Conservation (phyloP, 2,797 vertebrate genomes). For the Epinephelus awoara region DNA sequence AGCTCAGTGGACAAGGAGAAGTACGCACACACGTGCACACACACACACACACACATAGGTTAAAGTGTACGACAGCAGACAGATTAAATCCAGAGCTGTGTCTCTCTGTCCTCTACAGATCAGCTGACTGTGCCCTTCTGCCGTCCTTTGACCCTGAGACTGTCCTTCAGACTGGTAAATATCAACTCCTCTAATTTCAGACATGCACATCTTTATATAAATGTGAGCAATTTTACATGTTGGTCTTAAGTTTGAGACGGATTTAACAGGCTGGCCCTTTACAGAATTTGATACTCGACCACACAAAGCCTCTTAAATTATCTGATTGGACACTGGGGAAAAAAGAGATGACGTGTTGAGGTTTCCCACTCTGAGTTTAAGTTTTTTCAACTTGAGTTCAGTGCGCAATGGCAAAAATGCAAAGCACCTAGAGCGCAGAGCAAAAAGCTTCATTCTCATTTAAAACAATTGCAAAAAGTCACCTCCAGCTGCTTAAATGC, state of each 20-base stretch:
- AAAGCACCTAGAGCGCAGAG: too few relatives aligned
- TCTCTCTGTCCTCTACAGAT: conserved; percentile 81
- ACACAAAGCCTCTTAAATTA: too few relatives aligned
- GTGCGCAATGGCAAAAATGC: too few relatives aligned
- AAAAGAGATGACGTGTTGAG: too few relatives aligned
- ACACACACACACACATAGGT: background rate
- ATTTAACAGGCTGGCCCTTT: background rate
- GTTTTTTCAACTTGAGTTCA: too few relatives aligned
- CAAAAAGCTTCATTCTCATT: too few relatives aligned
- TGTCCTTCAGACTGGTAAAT: conserved; percentile 95
- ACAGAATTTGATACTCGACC: too few relatives aligned
- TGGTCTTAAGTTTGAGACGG: background rate
- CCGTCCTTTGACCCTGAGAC: conserved; percentile 97
- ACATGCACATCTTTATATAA: background rate
- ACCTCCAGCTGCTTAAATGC: too few relatives aligned
- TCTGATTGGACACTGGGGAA: too few relatives aligned
- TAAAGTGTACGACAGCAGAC: background rate
- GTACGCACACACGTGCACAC: conserved; percentile 63
- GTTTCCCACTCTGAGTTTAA: too few relatives aligned
- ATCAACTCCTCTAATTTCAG: background rate
- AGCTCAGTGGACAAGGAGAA: conserved; percentile 92
- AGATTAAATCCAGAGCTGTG: background rate
- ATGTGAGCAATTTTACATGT: background rate
- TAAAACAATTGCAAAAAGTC: too few relatives aligned
- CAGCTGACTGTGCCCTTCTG: conserved; percentile 91